Evolutionary conservation across 2,113 vertebrate genomes (phyloP).

Genomic region (Gymnorhina tibicen): DNA sequence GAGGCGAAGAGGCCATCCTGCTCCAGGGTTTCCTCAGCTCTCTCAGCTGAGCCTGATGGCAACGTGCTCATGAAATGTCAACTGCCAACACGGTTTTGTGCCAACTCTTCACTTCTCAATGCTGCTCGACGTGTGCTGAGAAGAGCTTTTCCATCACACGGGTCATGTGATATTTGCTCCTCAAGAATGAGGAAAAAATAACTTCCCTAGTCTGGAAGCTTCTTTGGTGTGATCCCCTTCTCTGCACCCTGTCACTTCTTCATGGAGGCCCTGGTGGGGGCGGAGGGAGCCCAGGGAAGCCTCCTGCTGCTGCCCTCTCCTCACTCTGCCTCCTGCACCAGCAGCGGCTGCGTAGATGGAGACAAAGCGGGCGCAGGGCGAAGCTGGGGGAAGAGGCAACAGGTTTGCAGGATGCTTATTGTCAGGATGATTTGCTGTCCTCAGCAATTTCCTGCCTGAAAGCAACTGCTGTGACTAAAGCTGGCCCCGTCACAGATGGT

Average conservation of each 20-base stretch:
- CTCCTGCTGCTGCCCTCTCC: background rate
- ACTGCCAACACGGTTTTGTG: background rate
- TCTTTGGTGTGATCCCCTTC: background rate
- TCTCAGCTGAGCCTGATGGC: background rate
- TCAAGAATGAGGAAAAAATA: background rate
- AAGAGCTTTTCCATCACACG: background rate
- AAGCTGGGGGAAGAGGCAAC: background rate
- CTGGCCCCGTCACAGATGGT: background rate
- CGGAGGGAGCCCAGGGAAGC: background rate
- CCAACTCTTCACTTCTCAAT: background rate
- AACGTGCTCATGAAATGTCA: accelerated
- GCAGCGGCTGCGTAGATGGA: accelerated
- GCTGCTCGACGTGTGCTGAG: accelerated
- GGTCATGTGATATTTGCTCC: background rate
- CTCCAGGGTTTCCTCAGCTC: background rate
- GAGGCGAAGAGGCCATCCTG: accelerated
- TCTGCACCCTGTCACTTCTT: background rate
- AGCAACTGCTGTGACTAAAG: slow-evolving; percentile 13
- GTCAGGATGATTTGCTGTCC: slow-evolving; percentile 14
- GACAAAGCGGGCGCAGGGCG: accelerated
- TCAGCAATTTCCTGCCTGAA: slow-evolving; percentile 17
- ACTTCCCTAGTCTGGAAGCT: background rate
- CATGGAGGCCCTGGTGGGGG: accelerated
- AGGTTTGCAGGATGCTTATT: background rate
- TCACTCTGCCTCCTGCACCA: background rate